A percentile compares a stretch with the other conserved stretches of the same genome.
These are phyloP conservation scores for Ifrita kowaldi DNA, from an alignment of 2,113 vertebrate genomes.

Conservation along the genomic window DNA sequence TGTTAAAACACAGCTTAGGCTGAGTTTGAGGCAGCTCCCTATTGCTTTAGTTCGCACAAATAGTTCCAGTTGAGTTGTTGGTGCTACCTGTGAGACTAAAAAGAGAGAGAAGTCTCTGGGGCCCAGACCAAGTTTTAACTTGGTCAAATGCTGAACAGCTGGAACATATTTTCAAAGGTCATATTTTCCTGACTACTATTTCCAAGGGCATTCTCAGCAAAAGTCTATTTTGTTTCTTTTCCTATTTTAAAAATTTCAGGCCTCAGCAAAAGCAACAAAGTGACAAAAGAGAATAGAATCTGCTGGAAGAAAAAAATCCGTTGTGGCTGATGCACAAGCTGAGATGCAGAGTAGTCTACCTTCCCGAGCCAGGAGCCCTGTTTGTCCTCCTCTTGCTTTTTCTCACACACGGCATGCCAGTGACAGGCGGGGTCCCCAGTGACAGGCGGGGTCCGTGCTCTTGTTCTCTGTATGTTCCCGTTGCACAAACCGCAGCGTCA, in stretches of 20 bases:
- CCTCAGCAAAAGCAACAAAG: neutral
- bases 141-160: neutral
- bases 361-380: neutral
- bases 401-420: neutral
- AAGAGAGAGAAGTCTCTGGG: neutral
- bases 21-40: neutral
- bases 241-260: neutral
- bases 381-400: neutral
- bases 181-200: neutral
- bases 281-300: neutral
- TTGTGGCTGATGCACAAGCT: neutral
- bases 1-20: neutral
- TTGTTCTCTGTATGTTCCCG: neutral
- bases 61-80: neutral
- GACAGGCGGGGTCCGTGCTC: rapidly evolving
- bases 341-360: neutral
- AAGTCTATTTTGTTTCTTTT: neutral
- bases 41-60: neutral
- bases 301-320: neutral
- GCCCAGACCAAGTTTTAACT: neutral
- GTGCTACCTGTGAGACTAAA: neutral
- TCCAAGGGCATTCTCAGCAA: neutral
- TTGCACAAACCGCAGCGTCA: neutral
- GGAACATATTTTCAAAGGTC: neutral
- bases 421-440: neutral